Conservation (phyloP, 1,140 invertebrate species). For the Drosophila bifasciata region DNA sequence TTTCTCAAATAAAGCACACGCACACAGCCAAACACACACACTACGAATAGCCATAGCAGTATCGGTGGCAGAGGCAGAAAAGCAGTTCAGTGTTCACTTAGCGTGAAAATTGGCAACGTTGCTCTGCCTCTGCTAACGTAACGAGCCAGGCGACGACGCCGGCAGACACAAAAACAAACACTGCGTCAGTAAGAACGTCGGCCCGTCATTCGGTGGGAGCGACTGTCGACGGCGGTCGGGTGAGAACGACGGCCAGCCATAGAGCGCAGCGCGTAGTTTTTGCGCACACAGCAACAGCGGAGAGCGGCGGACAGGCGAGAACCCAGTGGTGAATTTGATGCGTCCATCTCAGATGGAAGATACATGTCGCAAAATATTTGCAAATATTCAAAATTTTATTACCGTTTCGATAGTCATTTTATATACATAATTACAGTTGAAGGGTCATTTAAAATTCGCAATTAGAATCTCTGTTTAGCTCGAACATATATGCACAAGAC, state of each 20-base stretch:
- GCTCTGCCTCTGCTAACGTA: slow-evolving; percentile 51
- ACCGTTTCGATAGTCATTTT: too few species aligned
- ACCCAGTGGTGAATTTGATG: background rate
- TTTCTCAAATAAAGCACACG: slow-evolving; percentile 78
- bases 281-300: slow-evolving; percentile 63
- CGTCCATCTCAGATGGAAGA: background rate
- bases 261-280: slow-evolving; percentile 66
- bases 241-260: slow-evolving; percentile 38
- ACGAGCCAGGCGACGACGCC: slow-evolving; percentile 39
- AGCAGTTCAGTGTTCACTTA: slow-evolving; percentile 7
- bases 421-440: too few species aligned
- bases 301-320: slow-evolving; percentile 4
- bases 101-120: slow-evolving; percentile 70
- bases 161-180: slow-evolving; percentile 64
- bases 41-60: slow-evolving; percentile 4
- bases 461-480: too few species aligned
- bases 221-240: slow-evolving; percentile 17
- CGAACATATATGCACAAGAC: too few species aligned
- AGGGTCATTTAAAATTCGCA: too few species aligned
- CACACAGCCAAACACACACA: slow-evolving; percentile 18
- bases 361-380: too few species aligned
- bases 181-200: slow-evolving; percentile 49
- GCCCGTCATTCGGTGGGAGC: slow-evolving; percentile 30
- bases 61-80: too few species aligned
- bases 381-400: too few species aligned